These are phyloP conservation scores for Tilapia sparmanii DNA, from an alignment of 2,113 vertebrate genomes.

Conservation along the genomic window DNA sequence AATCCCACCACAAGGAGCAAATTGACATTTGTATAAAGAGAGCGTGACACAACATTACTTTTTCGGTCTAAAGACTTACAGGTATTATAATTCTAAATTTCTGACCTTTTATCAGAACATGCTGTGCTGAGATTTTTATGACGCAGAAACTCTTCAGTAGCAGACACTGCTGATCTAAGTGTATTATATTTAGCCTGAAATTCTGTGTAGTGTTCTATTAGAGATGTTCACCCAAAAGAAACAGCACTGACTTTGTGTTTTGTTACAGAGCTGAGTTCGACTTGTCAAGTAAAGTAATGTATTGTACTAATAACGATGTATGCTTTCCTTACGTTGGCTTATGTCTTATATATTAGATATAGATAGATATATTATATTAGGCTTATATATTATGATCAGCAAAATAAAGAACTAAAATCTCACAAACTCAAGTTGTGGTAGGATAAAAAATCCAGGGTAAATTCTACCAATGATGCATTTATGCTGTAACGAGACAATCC, in stretches of 20 bases:
- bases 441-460: background rate
- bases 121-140: background rate
- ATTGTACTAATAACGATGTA: background rate
- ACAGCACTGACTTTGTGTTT: background rate
- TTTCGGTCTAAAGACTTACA: background rate
- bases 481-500: background rate
- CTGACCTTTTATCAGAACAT: background rate
- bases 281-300: background rate
- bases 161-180: background rate
- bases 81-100: background rate
- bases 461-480: background rate
- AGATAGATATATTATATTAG: background rate
- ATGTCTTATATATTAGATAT: background rate
- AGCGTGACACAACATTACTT: background rate
- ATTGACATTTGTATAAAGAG: constrained; percentile 10
- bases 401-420: background rate
- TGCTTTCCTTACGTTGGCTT: background rate
- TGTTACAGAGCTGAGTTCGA: background rate
- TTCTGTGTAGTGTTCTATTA: background rate
- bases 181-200: background rate
- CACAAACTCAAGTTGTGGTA: background rate
- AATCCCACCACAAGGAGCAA: background rate
- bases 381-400: background rate
- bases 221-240: background rate
- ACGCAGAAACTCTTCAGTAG: background rate